Conservation (phyloP, 2,797 vertebrate species). For the Diplodus puntazzo region DNA sequence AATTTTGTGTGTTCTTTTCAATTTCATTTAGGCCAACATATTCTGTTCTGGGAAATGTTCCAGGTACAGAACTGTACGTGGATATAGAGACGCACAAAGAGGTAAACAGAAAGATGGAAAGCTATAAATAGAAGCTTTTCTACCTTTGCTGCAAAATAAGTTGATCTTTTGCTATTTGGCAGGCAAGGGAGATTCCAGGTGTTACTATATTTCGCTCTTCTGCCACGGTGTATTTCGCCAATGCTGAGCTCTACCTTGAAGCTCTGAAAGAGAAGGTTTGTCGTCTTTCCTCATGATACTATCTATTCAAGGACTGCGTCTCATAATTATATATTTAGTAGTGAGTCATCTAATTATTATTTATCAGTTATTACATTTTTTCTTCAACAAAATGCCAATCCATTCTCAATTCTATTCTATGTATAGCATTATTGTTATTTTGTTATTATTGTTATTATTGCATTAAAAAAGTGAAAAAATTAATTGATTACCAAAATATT, state of each 20-base stretch:
- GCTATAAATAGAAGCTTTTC: neutral
- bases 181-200: slow-evolving; percentile 92
- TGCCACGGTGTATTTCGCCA: slow-evolving; percentile 94
- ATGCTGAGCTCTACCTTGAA: slow-evolving; percentile 93
- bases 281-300: neutral
- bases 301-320: neutral
- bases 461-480: no score
- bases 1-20: neutral
- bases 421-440: no score
- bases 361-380: neutral
- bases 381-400: neutral
- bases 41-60: slow-evolving; percentile 85
- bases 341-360: neutral
- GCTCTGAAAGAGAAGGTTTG: slow-evolving; percentile 92
- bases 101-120: slow-evolving; percentile 61
- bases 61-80: slow-evolving; percentile 86
- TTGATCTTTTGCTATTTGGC: slow-evolving; percentile 30
- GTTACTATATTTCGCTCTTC: slow-evolving; percentile 96
- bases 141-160: neutral
- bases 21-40: slow-evolving; percentile 80
- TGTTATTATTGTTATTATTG: no score
- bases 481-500: no score
- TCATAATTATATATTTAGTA: neutral
- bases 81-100: slow-evolving; percentile 83
- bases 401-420: no score